Evolutionary conservation across 2,113 vertebrate species (phyloP), one percentile per base, ranked within the genome.

Genomic region (Choloepus hoffmanni): DNA sequence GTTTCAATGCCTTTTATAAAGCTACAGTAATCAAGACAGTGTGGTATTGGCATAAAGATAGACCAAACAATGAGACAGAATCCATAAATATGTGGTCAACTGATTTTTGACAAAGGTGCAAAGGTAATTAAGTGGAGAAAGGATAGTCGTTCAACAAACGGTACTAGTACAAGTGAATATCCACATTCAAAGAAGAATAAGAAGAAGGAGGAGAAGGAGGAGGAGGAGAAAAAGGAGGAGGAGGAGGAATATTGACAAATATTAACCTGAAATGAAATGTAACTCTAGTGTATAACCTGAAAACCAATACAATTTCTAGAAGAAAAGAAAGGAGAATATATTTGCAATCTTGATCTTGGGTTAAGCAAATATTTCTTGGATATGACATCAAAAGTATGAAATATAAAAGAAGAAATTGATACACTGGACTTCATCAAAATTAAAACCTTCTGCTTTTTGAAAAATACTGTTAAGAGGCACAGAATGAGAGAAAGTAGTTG

Each of bases 301-400:
- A 90, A 79, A 33, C 40, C 7, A 50, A 55, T 15, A 62, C 79
- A 26, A 55, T 5, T 15, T 78, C 28, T 55, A 23, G 18, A 67
- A 30, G 24, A 19, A 45, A 87, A 45, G 16, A 12, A 6, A 40
- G 33, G 3, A 53, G 4, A 16, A 63, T 76, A 53, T 2, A 82
- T 72, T 10, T 90, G 48, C 11, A 50, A 11, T 48, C 85, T 28
- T 21, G 16, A 36, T 78, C 36, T 26, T 58, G 10, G 14, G 23
- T 65, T 77, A 88, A 82, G 48, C 53, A 93, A 79, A 85, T 85
- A 92, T 73, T 86, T 83, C 24, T 90, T 40, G 48, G 43, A 50
- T 55, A 48, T 36, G n/a, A 55, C 3, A 63, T 68, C 26, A 86
- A 90, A 78, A 50, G 70, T 50, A 77, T 40, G 19, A 82, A 19